phyloP scores from a whole-genome alignment of 2,113 vertebrate genomes.

The Labeo rohita region DNA sequence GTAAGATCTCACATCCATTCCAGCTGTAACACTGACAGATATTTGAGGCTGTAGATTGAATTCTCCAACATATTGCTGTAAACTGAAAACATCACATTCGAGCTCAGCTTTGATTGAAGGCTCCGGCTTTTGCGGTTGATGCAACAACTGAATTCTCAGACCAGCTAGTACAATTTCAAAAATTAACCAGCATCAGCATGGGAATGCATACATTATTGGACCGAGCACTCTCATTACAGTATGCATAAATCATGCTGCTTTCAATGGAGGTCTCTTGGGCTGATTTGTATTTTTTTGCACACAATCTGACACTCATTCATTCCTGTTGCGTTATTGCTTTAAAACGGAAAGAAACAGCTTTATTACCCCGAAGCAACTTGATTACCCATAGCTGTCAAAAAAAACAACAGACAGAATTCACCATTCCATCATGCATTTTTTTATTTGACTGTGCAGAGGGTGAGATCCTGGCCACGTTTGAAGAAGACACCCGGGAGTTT shows the following conservation, averaged over 20 bases:
- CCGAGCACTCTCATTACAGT: constrained; percentile 9
- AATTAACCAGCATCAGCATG: constrained; percentile 13
- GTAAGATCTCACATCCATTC: constrained; percentile 72
- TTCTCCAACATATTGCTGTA: constrained; percentile 1
- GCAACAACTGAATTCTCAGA: not conserved
- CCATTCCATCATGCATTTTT: not conserved
- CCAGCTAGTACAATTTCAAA: not conserved
- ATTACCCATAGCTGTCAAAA: constrained; percentile 22
- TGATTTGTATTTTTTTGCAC: not conserved
- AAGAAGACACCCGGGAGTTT: constrained; percentile 88
- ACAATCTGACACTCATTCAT: not conserved
- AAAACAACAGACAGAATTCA: not conserved
- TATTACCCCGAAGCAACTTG: constrained; percentile 11
- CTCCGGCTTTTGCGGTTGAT: constrained; percentile 1
- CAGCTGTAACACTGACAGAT: constrained; percentile 30
- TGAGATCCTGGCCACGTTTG: constrained; percentile 83
- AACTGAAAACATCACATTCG: constrained; percentile 40
- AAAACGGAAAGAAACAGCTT: constrained; percentile 22
- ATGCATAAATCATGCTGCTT: constrained; percentile 21
- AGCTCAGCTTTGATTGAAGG: constrained; percentile 5
- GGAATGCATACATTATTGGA: constrained; percentile 37
- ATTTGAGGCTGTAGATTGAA: constrained; percentile 20
- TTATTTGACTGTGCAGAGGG: constrained; percentile 78
- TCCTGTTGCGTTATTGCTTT: constrained; percentile 13
- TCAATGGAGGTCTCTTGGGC: not conserved